Evolutionary conservation across 2,888 invertebrate species (phyloP).

Genomic region (Harmothoe impar): DNA sequence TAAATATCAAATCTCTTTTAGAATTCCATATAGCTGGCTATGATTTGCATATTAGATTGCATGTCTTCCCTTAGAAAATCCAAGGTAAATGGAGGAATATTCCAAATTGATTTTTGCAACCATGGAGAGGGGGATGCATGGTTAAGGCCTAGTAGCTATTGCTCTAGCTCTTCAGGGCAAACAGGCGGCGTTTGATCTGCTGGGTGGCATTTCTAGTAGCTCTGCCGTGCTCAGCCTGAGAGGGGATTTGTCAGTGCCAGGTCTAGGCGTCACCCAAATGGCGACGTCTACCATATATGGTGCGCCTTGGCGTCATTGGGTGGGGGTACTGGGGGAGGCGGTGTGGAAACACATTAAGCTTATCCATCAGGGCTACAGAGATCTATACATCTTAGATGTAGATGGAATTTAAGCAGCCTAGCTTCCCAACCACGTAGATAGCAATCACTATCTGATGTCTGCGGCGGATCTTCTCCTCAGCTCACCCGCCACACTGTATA

Average conservation of each 20-base stretch:
- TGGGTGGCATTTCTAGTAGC: constrained; percentile 12
- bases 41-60: no score
- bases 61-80: no score
- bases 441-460: no score
- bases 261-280: not conserved
- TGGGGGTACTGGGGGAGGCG: not conserved
- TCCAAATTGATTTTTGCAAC: no score
- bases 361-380: not conserved
- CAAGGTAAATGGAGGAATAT: no score
- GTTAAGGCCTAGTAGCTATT: not conserved
- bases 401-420: not conserved
- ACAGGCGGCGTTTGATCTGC: not conserved
- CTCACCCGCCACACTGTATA: no score
- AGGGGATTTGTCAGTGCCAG: not conserved
- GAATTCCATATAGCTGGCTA: no score
- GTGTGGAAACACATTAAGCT: constrained; percentile 23
- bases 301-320: not conserved
- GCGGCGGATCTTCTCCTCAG: no score
- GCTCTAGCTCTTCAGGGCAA: not conserved
- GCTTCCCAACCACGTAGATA: no score
- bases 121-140: not conserved
- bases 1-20: no score
- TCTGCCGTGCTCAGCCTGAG: not conserved
- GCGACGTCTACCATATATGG: constrained; percentile 6
- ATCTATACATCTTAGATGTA: not conserved